Base-by-base conservation (phyloP, 2,113 vertebrate genomes). In the Patagioenas fasciata region DNA sequence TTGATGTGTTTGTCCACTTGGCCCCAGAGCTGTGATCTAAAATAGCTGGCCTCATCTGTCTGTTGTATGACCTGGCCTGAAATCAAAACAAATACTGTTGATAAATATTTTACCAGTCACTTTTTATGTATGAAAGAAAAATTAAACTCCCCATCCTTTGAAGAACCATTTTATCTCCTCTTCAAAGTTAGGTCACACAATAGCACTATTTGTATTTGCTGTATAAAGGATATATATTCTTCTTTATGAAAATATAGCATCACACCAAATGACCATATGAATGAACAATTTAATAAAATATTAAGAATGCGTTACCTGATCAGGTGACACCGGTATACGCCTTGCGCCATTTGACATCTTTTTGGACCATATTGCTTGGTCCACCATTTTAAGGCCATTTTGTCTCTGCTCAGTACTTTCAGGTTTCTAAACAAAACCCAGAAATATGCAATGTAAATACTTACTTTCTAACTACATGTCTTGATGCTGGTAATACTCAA, bases 341-440 rank as follows among this genome's bases (percentile, higher is more conserved):
- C 99, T 98, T 26, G 99, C 98, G 6, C 99, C 99, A 14, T 99
- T 99, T 2, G 99, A 99, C 99, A 99, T 99, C 98, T 99, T 99
- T 97, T 99, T 99, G 70, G 99, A 99, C 99, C 99, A 99, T 96
- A 99, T 99, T 36, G 99, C 99, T 97, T 99, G 99, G 93, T 99
- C 99, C 36, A 99, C 99, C 99, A 99, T 99, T 98, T 99, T 99
- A 69, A 99, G 99, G 40, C 99, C 99, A 97, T 99, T 99, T 96
- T 99, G 99, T 94, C 99, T 98, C 97, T 99, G 99, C 72, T 99
- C 99, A 21, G 98, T 98, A 85, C 99, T 99, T 97, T 99, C 99
- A 92, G 99, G 98, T 98, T 99, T 99, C 99, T 99, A 95, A 69
- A 53, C 40, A 69, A 89, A 80, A 62, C 24, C 42, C 91, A 44